Conservation (phyloP, 2,797 vertebrate species). For the Garrulus glandarius region DNA sequence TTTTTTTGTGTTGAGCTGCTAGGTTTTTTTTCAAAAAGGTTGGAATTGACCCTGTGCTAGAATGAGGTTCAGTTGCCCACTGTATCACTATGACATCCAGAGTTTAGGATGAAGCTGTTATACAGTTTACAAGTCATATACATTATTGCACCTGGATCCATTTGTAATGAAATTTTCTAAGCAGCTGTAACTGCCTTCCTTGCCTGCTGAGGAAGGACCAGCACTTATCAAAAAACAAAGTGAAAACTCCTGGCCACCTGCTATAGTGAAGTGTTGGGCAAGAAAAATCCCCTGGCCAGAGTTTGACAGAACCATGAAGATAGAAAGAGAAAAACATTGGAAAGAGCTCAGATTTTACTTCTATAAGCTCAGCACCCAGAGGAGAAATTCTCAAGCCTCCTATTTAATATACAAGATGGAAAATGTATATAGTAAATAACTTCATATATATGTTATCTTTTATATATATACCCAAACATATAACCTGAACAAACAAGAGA, state of each 20-base stretch:
- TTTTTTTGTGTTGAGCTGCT: neutral
- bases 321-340: neutral
- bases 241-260: neutral
- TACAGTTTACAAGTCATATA: neutral
- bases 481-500: neutral
- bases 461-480: neutral
- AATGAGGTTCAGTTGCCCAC: neutral
- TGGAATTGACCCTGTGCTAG: neutral
- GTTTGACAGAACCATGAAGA: neutral
- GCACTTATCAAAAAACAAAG: accelerated
- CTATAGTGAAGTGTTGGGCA: accelerated
- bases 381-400: neutral
- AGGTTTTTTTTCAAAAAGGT: neutral
- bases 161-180: neutral
- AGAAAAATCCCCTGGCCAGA: neutral
- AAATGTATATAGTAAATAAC: neutral
- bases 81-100: neutral
- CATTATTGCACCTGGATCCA: accelerated
- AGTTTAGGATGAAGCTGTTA: neutral
- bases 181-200: neutral
- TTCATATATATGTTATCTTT: neutral
- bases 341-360: neutral
- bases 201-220: neutral
- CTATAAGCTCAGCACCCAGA: neutral
- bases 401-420: neutral